Conservation (phyloP, 2,888 invertebrate genomes). For the Torymus aiolomorphi region DNA sequence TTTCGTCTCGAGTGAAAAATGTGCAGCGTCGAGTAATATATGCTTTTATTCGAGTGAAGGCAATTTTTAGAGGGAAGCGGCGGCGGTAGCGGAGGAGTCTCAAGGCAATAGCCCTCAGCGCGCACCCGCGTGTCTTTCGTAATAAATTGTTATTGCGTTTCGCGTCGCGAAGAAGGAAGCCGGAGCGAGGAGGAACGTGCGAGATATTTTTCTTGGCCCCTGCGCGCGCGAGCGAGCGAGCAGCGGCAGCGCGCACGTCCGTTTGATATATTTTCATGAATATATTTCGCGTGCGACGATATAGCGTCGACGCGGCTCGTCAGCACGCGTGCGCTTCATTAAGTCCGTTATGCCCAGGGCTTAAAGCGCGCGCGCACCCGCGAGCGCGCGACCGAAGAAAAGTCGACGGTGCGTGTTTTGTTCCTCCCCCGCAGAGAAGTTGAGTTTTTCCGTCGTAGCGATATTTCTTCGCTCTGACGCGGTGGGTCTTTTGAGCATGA, state of each 20-base stretch:
- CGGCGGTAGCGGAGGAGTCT: not conserved
- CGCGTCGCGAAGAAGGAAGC: constrained; percentile 3
- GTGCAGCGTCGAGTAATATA: constrained; percentile 20
- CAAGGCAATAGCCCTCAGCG: not conserved
- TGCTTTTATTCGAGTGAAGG: constrained; percentile 14
- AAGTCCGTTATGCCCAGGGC: constrained; percentile 13
- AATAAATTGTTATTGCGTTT: constrained; percentile 55
- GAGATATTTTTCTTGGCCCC: constrained; percentile 45
- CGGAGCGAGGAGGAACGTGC: constrained; percentile 19
- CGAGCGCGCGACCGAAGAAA: too few relatives aligned
- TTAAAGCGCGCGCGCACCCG: not conserved
- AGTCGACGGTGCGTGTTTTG: too few relatives aligned
- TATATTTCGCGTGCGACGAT: constrained; percentile 56
- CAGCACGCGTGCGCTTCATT: constrained; percentile 57
- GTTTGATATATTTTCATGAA: constrained; percentile 53
- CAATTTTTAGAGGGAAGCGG: constrained; percentile 36
- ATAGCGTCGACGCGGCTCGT: constrained; percentile 48
- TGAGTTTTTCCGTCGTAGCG: constrained; percentile 5
- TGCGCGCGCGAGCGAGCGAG: too few relatives aligned
- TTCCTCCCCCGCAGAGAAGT: not conserved
- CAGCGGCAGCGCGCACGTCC: not conserved
- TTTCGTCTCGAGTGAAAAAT: constrained; percentile 28
- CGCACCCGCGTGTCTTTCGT: constrained; percentile 24
- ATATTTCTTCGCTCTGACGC: not conserved
- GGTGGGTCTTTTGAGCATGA: not conserved